phyloP scores from a whole-genome alignment of 2,888 invertebrate species.

The Chamaedrilus cognettii region DNA sequence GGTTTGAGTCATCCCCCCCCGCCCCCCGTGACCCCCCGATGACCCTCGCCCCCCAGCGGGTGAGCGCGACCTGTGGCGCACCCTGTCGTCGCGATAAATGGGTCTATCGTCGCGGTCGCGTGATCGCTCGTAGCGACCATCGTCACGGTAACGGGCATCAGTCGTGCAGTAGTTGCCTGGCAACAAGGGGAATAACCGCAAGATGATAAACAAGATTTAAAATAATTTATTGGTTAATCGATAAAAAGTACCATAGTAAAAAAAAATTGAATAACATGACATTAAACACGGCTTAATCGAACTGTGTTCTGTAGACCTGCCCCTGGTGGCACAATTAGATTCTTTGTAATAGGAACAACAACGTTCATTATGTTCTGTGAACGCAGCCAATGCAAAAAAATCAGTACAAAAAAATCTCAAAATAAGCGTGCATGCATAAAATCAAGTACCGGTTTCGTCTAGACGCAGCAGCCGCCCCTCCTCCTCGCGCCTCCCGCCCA shows the following conservation, averaged over 20 bases:
- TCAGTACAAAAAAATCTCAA: not conserved
- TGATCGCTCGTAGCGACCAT: not conserved
- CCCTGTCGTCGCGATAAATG: not conserved
- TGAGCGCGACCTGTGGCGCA: not conserved
- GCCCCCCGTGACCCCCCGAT: not conserved
- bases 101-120: conserved; percentile 4
- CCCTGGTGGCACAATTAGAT: too few relatives aligned
- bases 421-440: not conserved
- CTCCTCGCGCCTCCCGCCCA: not conserved
- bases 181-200: too few relatives aligned
- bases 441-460: conserved; percentile 16
- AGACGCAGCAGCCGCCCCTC: conserved; percentile 13
- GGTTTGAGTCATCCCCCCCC: not conserved
- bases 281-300: too few relatives aligned
- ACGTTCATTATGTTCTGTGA: too few relatives aligned
- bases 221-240: too few relatives aligned
- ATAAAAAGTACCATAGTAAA: too few relatives aligned
- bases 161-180: too few relatives aligned
- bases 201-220: too few relatives aligned
- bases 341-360: too few relatives aligned
- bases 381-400: too few relatives aligned
- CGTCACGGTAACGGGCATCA: not conserved
- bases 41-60: not conserved
- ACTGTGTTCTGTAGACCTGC: too few relatives aligned
- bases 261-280: too few relatives aligned